Conservation (phyloP, 2,888 invertebrate genomes). For the Aphrophora alni region DNA sequence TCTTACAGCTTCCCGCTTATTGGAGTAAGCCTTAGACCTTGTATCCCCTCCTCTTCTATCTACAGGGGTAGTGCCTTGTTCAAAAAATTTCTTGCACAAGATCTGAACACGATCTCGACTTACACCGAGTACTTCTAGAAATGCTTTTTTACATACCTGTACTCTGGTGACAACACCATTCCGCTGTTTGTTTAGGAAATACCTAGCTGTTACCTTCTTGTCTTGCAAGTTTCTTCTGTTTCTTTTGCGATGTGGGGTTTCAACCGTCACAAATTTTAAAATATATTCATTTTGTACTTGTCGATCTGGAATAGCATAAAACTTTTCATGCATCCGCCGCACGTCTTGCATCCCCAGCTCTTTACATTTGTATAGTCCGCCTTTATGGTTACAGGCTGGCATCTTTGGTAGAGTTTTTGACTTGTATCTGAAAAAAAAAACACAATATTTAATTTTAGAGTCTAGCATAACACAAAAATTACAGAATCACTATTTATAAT, state of each 20-base stretch:
- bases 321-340: slow-evolving; percentile 16
- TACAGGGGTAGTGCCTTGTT: slow-evolving; percentile 27
- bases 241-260: slow-evolving; percentile 27
- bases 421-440: slow-evolving; percentile 15
- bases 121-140: slow-evolving; percentile 10
- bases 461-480: too few species aligned
- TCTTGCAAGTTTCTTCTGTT: slow-evolving; percentile 28
- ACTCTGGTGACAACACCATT: slow-evolving; percentile 26
- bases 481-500: too few species aligned
- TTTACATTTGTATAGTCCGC: slow-evolving; percentile 24
- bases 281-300: slow-evolving; percentile 34
- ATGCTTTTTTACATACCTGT: slow-evolving; percentile 32
- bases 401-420: slow-evolving; percentile 18
- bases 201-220: slow-evolving; percentile 22
- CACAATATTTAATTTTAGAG: too few species aligned
- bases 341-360: slow-evolving; percentile 30
- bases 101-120: slow-evolving; percentile 31
- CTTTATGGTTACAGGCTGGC: slow-evolving; percentile 30
- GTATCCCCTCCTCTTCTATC: slow-evolving; percentile 36
- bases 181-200: slow-evolving; percentile 32
- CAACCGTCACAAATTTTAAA: slow-evolving; percentile 33
- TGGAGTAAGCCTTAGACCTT: slow-evolving; percentile 20
- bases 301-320: slow-evolving; percentile 16
- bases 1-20: slow-evolving; percentile 27
- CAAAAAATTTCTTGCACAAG: slow-evolving; percentile 27